Percentiles rank a stretch among this genome's conserved stretches.
Conservation (phyloP, 2,113 vertebrate genomes). For the Mobula birostris region DNA sequence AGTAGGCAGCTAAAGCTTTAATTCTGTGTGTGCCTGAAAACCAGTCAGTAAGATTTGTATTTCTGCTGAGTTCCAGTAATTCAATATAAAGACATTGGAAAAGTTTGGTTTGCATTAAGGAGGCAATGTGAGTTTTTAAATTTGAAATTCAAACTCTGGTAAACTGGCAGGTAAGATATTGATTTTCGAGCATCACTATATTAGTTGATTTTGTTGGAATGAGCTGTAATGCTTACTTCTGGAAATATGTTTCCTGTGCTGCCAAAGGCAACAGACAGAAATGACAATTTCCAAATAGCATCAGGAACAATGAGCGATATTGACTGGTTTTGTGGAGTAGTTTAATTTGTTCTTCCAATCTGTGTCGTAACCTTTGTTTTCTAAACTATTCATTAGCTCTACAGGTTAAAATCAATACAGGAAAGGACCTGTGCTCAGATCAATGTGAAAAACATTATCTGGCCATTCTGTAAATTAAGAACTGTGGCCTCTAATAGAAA, state of each 20-base stretch:
- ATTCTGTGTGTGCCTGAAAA: not conserved
- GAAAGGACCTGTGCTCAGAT: conserved; percentile 33
- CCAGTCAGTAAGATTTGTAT: not conserved
- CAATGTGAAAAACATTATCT: conserved; percentile 36
- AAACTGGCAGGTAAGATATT: not conserved
- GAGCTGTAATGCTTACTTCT: conserved; percentile 40
- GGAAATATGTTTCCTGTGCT: conserved; percentile 43
- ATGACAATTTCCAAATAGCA: not conserved
- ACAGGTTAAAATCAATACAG: conserved; percentile 43
- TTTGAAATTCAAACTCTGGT: not conserved
- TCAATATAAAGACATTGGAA: not conserved
- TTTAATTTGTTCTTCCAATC: conserved; percentile 42
- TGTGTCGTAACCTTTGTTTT: conserved; percentile 43
- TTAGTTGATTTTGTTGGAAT: conserved; percentile 1
- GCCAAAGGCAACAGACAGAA: conserved; percentile 44
- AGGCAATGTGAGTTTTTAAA: not conserved
- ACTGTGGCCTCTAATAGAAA: not conserved
- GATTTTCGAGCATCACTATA: not conserved
- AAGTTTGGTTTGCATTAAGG: not conserved
- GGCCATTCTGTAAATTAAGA: conserved; percentile 28
- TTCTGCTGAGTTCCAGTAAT: not conserved
- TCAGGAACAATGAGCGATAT: not conserved
- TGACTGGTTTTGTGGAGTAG: conserved; percentile 29
- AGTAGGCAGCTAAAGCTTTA: not conserved
- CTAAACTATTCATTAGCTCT: conserved; percentile 42